Evolutionary conservation across 2,113 vertebrate species (phyloP).

Genomic region (Vulpes vulpes): DNA sequence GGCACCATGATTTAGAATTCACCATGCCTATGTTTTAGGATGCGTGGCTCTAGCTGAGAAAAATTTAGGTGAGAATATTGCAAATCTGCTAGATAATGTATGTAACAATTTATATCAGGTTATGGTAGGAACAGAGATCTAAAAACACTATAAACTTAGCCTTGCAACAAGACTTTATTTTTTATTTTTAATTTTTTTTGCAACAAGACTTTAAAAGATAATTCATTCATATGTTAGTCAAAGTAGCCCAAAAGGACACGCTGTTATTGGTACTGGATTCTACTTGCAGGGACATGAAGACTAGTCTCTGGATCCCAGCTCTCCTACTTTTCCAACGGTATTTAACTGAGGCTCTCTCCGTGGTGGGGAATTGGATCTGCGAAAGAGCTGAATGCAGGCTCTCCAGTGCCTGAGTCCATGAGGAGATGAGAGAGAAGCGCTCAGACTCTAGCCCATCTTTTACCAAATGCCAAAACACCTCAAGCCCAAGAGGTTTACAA

Average conservation of each 20-base stretch:
- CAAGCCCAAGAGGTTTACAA: not conserved
- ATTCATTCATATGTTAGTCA: not conserved
- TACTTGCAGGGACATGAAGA: not conserved
- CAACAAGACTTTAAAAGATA: slow-evolving; percentile 16
- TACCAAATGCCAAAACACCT: not conserved
- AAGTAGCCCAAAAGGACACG: not conserved
- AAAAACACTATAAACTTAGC: not conserved
- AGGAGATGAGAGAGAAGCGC: not conserved
- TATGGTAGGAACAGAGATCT: not conserved
- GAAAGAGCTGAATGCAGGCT: not conserved
- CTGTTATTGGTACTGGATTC: not conserved
- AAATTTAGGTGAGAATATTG: not conserved
- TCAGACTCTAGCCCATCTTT: not conserved
- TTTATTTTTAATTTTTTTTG: too few relatives aligned
- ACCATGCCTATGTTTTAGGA: not conserved
- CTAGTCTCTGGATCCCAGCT: not conserved
- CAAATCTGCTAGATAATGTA: not conserved
- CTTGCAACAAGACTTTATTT: slow-evolving; percentile 20
- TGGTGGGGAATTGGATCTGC: not conserved
- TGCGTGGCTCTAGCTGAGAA: not conserved
- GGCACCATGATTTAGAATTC: not conserved
- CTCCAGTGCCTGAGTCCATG: not conserved
- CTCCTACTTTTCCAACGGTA: not conserved
- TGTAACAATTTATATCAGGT: not conserved
- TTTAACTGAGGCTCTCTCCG: not conserved